Conservation (phyloP, 2,113 vertebrate genomes). For the Pterocles burchelli region DNA sequence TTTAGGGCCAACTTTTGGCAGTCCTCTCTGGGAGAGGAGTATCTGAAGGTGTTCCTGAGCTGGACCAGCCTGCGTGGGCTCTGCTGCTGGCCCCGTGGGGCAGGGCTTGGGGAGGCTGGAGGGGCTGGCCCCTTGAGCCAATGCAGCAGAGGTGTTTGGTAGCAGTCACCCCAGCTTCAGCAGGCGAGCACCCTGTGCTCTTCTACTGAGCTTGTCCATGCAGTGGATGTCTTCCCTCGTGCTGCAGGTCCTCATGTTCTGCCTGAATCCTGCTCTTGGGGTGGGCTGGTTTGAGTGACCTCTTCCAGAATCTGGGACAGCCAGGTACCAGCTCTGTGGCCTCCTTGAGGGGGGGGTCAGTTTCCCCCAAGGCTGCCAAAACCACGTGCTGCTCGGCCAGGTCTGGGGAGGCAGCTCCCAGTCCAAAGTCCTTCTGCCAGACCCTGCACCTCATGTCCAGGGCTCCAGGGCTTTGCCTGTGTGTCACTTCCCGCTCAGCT, state of each 20-base stretch:
- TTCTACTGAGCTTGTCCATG: neutral
- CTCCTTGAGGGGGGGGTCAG: neutral
- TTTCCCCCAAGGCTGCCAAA: fast-evolving
- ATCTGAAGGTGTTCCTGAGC: neutral
- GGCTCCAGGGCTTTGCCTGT: neutral
- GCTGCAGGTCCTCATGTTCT: neutral
- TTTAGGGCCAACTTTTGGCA: neutral
- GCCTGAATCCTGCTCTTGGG: neutral
- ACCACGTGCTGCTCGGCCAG: fast-evolving
- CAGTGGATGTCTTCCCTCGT: neutral
- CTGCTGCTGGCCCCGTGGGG: neutral
- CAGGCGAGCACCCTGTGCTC: neutral
- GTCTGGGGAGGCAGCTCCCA: neutral
- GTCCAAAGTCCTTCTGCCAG: neutral
- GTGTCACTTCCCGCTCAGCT: neutral
- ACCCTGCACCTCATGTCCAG: neutral
- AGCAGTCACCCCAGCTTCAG: neutral
- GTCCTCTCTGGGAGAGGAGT: neutral
- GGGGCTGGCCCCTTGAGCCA: neutral
- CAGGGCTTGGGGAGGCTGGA: neutral
- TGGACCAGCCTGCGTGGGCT: fast-evolving
- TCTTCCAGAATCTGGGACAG: neutral
- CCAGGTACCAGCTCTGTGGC: neutral
- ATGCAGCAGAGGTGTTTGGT: neutral
- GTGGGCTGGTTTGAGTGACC: neutral